A percentile compares a stretch with the other conserved stretches of the same genome.
Conservation (phyloP, 2,797 vertebrate species). For the Sebastes aleutianus region DNA sequence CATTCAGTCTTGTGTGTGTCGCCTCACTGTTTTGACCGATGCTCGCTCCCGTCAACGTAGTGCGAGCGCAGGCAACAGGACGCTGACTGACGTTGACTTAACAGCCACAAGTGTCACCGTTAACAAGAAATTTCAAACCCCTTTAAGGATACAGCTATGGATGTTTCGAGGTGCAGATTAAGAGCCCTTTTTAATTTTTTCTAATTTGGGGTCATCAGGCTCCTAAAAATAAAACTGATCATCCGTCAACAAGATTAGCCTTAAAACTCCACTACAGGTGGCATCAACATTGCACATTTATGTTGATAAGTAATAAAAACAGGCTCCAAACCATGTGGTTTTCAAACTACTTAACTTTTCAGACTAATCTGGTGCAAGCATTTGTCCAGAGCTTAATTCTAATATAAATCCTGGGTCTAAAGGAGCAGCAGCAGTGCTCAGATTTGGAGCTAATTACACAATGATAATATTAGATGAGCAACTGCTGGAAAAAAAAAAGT, state of each 20-base stretch:
- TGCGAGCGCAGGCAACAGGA: too few species aligned
- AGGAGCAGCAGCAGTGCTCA: background rate
- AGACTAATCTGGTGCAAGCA: background rate
- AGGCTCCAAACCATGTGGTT: background rate
- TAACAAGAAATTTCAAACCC: accelerated
- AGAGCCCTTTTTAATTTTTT: accelerated
- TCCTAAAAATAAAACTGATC: background rate
- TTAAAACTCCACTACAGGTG: background rate
- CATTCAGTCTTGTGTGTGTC: too few species aligned
- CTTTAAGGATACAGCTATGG: background rate
- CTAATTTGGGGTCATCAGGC: background rate
- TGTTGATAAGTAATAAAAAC: background rate
- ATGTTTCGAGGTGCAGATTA: background rate
- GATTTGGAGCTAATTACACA: background rate
- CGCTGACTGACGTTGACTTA: too few species aligned
- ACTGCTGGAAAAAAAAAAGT: background rate
- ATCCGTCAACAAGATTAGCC: background rate
- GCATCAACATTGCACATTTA: background rate
- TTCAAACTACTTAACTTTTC: background rate
- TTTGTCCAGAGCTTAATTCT: background rate
- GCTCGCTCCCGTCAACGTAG: accelerated
- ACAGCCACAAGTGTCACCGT: too few species aligned
- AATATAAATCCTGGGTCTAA: background rate
- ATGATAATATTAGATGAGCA: slow-evolving; percentile 2
- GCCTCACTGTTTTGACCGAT: too few species aligned